Evolutionary conservation across 2,888 invertebrate genomes (phyloP), one percentile per base, ranked within the genome.

Genomic region (Melanostoma scalare): DNA sequence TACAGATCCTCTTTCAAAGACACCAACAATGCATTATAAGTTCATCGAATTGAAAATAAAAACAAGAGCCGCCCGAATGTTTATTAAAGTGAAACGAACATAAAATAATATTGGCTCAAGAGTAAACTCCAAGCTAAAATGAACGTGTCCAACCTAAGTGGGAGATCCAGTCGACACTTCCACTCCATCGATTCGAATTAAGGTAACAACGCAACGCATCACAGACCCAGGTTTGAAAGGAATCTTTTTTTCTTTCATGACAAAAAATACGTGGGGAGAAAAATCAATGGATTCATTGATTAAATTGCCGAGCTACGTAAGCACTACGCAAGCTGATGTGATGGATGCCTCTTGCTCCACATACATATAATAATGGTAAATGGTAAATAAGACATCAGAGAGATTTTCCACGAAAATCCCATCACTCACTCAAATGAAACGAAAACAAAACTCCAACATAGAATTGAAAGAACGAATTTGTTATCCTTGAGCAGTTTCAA

Each of bases 131-230:
- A 53, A 60, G 48, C 61, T 61, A 50, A 63, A 38, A 63, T 3
- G 30, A 77, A 84, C 69, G 74, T 78, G 74, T 84, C 71, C 74
- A 71, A 78, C 84, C 79, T 79, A 79, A 84, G 84, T 84, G 84
- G 84, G 84, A 84, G 84, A 84, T 82, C 84, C 71, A 79, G 60
- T 84, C 79, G 79, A 84, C 84, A 84, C 84, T 84, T 79, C 69
- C 79, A 65, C 84, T 67, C 69, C 84, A 74, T 67, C 79, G 50
- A 79, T 79, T 84, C 84, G 42, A 53, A 84, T 84, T 60, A 84
- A 71, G 46, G 50, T 69, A 69, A 48, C 3, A 61, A 6, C 6
- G 36, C 46, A 20, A 38, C 38, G 38, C 63, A 63, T 20, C 53
- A 63, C 63, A 56, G 68, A 40, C 65, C 58, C 44, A 50, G 36